These are phyloP conservation scores for Silurus asotus DNA, from an alignment of 2,113 vertebrate genomes.

Conservation along the genomic window DNA sequence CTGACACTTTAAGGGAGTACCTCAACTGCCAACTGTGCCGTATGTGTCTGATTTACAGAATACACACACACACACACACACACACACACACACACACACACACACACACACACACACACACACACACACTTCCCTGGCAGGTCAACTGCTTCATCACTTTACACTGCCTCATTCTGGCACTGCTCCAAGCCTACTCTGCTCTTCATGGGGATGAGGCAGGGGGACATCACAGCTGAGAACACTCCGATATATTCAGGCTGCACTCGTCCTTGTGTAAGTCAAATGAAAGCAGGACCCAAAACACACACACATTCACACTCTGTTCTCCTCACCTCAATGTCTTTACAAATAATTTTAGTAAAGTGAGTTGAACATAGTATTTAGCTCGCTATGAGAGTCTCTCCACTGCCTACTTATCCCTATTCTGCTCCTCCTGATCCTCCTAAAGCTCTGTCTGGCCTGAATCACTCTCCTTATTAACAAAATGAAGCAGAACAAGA, in stretches of 20 bases:
- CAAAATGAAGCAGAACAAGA: constrained; percentile 13
- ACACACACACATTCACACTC: constrained; percentile 13
- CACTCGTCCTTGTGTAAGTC: constrained; percentile 31
- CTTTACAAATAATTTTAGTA: constrained; percentile 11
- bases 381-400: background rate
- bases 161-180: constrained; percentile 2
- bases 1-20: constrained; percentile 11
- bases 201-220: background rate
- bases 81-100: constrained; percentile 1
- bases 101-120: constrained; percentile 15
- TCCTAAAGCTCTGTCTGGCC: constrained; percentile 13
- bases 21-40: constrained; percentile 24
- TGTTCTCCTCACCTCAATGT: constrained; percentile 2
- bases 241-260: constrained; percentile 15
- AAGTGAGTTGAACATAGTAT: constrained; percentile 10
- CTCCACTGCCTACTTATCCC: constrained; percentile 5
- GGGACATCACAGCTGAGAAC: constrained; percentile 31
- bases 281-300: constrained; percentile 5
- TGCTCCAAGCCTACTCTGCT: constrained; percentile 14
- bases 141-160: constrained; percentile 12
- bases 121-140: background rate
- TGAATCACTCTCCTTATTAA: constrained; percentile 27
- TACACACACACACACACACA: background rate
- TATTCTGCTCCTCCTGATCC: background rate
- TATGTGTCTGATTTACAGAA: constrained; percentile 16